These are phyloP conservation scores for Eupithecia dodoneata DNA, from an alignment of 2,888 invertebrate genomes.

Conservation along the genomic window DNA sequence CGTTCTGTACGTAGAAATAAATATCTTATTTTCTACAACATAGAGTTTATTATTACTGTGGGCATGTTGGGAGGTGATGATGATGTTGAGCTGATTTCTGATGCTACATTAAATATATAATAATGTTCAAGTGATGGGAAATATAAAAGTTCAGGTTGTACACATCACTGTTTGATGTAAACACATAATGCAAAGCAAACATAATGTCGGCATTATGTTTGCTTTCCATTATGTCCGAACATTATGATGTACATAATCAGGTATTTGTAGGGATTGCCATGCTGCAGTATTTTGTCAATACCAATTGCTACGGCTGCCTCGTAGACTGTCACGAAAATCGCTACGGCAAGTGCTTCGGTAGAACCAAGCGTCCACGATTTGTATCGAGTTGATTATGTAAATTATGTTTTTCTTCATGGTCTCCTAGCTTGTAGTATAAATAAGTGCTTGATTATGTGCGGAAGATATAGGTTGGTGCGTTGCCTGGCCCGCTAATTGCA, in stretches of 20 bases:
- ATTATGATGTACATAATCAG: no score
- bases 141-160: not conserved
- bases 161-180: no score
- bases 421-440: not conserved
- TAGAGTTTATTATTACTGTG: not conserved
- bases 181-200: no score
- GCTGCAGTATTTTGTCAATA: not conserved
- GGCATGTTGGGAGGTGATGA: not conserved
- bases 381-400: not conserved
- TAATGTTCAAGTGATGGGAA: not conserved
- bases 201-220: no score
- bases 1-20: constrained; percentile 59
- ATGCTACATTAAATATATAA: not conserved
- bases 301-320: not conserved
- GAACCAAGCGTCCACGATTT: not conserved
- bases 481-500: no score
- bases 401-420: not conserved
- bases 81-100: not conserved
- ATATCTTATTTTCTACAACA: not conserved
- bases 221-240: no score
- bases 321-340: not conserved
- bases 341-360: not conserved
- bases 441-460: no score
- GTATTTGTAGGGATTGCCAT: not conserved
- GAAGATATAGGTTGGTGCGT: no score